phyloP scores from a whole-genome alignment of 2,888 invertebrate species.

The Drosophila leonis region DNA sequence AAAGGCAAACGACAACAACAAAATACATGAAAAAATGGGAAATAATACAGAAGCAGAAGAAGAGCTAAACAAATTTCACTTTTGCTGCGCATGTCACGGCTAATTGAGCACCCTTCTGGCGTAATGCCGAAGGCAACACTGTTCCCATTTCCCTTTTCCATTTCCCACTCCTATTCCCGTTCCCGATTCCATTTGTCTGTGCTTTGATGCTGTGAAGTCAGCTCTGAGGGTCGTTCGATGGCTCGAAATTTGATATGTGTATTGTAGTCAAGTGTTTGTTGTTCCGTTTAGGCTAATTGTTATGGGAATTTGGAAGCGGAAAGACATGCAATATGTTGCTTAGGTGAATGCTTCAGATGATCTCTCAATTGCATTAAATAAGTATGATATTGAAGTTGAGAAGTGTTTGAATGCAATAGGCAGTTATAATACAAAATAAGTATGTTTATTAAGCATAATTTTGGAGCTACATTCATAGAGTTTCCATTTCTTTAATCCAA shows the following conservation, averaged over 20 bases:
- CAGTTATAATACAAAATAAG: background rate
- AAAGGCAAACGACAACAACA: slow-evolving; percentile 45
- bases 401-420: background rate
- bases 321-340: slow-evolving; percentile 14
- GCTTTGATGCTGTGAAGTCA: slow-evolving; percentile 37
- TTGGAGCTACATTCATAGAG: background rate
- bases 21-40: slow-evolving; percentile 23
- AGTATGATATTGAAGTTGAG: background rate
- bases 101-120: slow-evolving; percentile 85
- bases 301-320: slow-evolving; percentile 77
- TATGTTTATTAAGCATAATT: background rate
- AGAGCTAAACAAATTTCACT: slow-evolving; percentile 76
- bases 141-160: slow-evolving; percentile 30
- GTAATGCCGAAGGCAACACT: slow-evolving; percentile 69
- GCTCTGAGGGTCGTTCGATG: slow-evolving; percentile 39
- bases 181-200: slow-evolving; percentile 26
- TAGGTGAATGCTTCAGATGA: slow-evolving; percentile 34
- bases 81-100: slow-evolving; percentile 83
- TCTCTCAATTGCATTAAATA: slow-evolving; percentile 41
- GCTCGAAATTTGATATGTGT: slow-evolving; percentile 79
- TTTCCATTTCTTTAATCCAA: background rate
- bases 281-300: slow-evolving; percentile 79
- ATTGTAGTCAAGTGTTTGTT: slow-evolving; percentile 79
- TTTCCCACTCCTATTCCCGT: slow-evolving; percentile 10
- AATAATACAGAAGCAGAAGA: slow-evolving; percentile 32